Base-by-base conservation (phyloP, 1,140 invertebrate species). In the Megathymus violae region DNA sequence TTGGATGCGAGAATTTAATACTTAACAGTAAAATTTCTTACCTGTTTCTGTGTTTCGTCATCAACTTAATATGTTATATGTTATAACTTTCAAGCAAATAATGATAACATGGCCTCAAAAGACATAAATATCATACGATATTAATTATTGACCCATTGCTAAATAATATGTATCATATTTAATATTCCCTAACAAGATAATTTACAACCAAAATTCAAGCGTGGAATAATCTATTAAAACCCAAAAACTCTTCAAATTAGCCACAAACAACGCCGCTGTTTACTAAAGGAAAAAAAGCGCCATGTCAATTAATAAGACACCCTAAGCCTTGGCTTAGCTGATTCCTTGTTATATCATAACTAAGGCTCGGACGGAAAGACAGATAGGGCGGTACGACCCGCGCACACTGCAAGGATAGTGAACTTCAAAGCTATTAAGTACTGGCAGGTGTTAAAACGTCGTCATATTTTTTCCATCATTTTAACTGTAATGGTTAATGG, bases 251-350 rank as follows among this genome's bases (percentile, higher is more conserved):
- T 51, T 36, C 27, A 59, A 16, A 27, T 59, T 50, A 48, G 38
- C 60, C 54, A 17, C 38, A 36, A 15, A 40, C 19, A 46, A 60
- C 50, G 50, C 43, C 52, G 40, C 62, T 27, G 58, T 65, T 68
- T 71, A 66, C 34, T 69, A 52, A 59, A 71, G 70, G 73, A 65
- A 68, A 79, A 82, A 85, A 76, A 88, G 83, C 69, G 76, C 76
- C 80, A 85, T 82, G 81, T 86, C 83, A 85, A 86, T 88, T 86
- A 88, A 85, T 80, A 82, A 81, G 83, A 81, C 80, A 75, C 72
- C 47, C 74, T 69, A 86, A 88, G 83, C 70, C 78, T 46, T 51
- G 72, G 83, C 85, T 88, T 88, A 86, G 80, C 83, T 73, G 72
- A 66, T 72, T 80, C 74, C 82, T 85, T 85, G 80, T 82, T 86